phyloP scores from a whole-genome alignment of 2,113 vertebrate genomes.

The Ptyas mucosa region DNA sequence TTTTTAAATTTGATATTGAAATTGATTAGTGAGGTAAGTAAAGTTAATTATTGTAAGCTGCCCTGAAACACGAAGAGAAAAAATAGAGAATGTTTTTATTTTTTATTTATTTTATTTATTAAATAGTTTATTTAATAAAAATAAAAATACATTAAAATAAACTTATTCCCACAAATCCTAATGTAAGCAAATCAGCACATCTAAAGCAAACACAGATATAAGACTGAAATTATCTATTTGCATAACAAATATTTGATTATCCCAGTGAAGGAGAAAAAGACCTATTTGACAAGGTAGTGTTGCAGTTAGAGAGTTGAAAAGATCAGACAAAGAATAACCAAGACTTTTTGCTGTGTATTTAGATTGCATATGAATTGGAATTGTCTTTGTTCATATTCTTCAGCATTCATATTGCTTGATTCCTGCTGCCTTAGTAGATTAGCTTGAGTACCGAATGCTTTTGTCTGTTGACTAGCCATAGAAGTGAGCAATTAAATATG shows the following conservation, averaged over 20 bases:
- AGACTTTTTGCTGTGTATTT: conserved; percentile 1
- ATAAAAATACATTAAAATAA: not conserved
- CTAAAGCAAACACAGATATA: conserved; percentile 22
- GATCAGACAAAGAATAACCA: not conserved
- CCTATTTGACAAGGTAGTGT: not conserved
- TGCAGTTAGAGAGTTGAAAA: not conserved
- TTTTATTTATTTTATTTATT: not conserved
- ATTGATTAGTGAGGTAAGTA: not conserved
- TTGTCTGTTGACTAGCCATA: conserved; percentile 54
- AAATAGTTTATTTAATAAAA: too few relatives aligned
- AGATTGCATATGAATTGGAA: conserved; percentile 36
- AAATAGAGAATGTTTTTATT: not conserved
- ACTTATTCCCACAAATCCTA: conserved; percentile 41
- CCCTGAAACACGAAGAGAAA: not conserved
- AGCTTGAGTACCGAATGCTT: conserved; percentile 48
- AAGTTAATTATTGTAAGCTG: not conserved
- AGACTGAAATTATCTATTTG: conserved; percentile 24
- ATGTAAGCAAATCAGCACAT: conserved; percentile 29
- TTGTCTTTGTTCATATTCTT: conserved; percentile 32
- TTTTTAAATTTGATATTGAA: not conserved
- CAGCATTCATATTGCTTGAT: conserved; percentile 26
- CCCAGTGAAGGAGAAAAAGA: accelerated
- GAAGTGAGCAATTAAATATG: conserved; percentile 61
- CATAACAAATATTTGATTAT: not conserved
- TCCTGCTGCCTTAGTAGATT: conserved; percentile 55